Evolutionary conservation across 2,888 invertebrate species (phyloP), one percentile per base, ranked within the genome.

Genomic region (Tiphia femorata): DNA sequence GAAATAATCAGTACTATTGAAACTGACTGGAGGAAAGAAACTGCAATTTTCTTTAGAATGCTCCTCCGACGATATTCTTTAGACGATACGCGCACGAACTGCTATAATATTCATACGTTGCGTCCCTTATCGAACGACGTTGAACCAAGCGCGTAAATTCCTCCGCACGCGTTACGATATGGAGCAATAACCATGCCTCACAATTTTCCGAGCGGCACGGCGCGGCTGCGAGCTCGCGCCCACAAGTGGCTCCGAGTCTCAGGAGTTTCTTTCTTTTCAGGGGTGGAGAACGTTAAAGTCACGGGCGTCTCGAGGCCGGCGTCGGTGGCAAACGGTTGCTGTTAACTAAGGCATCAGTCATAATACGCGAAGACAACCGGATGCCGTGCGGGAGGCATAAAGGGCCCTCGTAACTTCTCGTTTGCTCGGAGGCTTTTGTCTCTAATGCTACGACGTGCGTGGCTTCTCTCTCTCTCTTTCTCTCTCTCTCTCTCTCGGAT

Each of bases 301-400:
- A n/a, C n/a, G n/a, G n/a, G n/a, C n/a, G n/a, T n/a, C 61, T 51
- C 48, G 52, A 47, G 50, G 47, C 44, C 51, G 49, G 50, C 65
- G 44, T 23, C 40, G 42, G 41, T 50, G 35, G 48, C 59, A 49
- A 55, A 60, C 61, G 72, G 70, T 33, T 33, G 14, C n/a, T n/a
- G 33, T 71, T 71, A 72, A 71, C 67, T 62, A 59, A 75, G 72
- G 67, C 75, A 82, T 82, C 76, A 77, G 81, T 83, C 83, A 82
- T 83, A 82, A 82, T 83, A 81, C 75, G 68, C 62, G 72, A 76
- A n/a, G 77, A 81, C 81, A 80, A 81, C 70, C 65, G 73, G 73
- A 76, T 76, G 72, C 73, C 66, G 70, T 58, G 58, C 69, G 64
- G 70, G 60, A 68, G 73, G 74, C 70, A 76, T 75, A 76, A 78